phyloP scores from a whole-genome alignment of 2,113 vertebrate genomes.

The Oriolus oriolus region DNA sequence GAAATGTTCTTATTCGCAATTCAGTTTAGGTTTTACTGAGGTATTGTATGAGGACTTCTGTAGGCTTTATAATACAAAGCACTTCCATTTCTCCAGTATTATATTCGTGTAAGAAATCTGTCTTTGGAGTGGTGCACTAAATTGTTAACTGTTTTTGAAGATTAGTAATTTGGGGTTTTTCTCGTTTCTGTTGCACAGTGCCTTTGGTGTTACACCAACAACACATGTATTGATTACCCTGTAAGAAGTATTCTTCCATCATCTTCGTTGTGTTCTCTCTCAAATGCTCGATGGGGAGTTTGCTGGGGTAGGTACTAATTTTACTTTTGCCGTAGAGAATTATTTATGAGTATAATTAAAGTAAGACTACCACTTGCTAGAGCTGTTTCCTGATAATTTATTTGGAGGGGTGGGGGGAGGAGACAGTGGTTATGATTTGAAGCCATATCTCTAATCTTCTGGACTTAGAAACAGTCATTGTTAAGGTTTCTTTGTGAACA shows the following conservation, averaged over 20 bases:
- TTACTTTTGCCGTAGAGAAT: not conserved
- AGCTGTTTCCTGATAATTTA: not conserved
- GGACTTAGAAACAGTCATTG: not conserved
- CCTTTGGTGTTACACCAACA: slow-evolving; percentile 81
- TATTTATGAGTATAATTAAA: not conserved
- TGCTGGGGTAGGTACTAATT: slow-evolving; percentile 83
- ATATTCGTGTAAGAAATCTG: not conserved
- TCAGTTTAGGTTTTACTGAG: not conserved
- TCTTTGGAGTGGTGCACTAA: not conserved
- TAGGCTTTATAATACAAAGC: not conserved
- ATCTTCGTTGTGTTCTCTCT: slow-evolving; percentile 72
- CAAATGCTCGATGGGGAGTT: slow-evolving; percentile 83
- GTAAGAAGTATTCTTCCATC: slow-evolving; percentile 80
- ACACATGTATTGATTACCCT: slow-evolving; percentile 82
- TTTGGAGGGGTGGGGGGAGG: fast-evolving
- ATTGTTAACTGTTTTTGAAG: not conserved
- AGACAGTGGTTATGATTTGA: not conserved
- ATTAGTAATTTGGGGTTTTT: not conserved
- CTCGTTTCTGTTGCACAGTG: slow-evolving; percentile 69
- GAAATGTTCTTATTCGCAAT: not conserved
- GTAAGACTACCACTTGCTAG: not conserved
- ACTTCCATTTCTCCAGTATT: not conserved
- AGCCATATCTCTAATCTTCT: not conserved
- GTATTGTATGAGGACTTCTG: not conserved
- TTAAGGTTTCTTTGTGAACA: not conserved